These are phyloP conservation scores for Peromyscus maniculatus DNA, from an alignment of 2,113 vertebrate species.

Conservation along the genomic window DNA sequence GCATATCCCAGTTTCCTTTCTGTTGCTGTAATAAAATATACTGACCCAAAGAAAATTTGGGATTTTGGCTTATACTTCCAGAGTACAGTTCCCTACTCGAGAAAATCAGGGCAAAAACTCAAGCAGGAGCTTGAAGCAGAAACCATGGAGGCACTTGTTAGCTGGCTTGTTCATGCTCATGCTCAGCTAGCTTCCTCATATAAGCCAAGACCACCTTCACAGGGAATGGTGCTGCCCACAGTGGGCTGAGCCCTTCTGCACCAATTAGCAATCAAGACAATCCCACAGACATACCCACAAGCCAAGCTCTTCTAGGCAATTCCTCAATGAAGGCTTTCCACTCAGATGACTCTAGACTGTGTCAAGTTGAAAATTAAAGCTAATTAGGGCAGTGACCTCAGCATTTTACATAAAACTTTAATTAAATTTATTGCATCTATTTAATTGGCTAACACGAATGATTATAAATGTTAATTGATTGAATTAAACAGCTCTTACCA, in stretches of 20 bases:
- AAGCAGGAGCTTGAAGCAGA: not conserved
- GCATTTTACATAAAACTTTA: not conserved
- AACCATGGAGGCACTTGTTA: not conserved
- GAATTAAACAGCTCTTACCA: conserved; percentile 1
- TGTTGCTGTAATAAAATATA: not conserved
- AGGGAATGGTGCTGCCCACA: not conserved
- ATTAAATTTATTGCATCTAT: conserved; percentile 31
- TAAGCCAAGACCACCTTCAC: not conserved
- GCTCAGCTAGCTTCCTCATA: not conserved
- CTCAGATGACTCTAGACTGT: not conserved
- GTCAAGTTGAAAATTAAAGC: not conserved
- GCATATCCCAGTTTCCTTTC: not conserved
- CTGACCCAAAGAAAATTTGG: not conserved
- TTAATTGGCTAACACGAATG: not conserved
- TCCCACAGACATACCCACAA: not conserved
- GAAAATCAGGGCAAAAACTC: not conserved
- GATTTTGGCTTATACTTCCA: not conserved
- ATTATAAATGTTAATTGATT: not conserved
- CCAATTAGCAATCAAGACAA: not conserved
- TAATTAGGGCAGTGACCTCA: not conserved
- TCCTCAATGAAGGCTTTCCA: not conserved
- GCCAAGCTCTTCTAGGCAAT: not conserved
- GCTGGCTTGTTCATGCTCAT: not conserved
- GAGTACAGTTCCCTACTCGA: not conserved
- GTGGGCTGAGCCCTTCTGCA: not conserved